Evolutionary conservation across 1,140 invertebrate species (phyloP), one percentile per base, ranked within the genome.

Genomic region (Harpegnathos saltator): DNA sequence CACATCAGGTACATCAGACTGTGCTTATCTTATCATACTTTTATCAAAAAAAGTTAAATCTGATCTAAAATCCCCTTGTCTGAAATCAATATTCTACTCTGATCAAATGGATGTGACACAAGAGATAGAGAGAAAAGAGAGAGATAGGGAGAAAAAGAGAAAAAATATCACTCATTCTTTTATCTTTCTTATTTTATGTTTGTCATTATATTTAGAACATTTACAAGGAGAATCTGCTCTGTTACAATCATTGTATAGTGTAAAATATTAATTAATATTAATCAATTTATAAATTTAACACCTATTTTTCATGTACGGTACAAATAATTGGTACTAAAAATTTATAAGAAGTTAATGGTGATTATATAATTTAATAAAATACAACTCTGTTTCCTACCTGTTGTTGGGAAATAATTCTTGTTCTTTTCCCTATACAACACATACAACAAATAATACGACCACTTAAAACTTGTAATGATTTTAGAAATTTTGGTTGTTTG

Each of bases 331-430:
- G n/a, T n/a, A n/a, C n/a, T n/a, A 66, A 66, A 17, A 50, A 38
- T n/a, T 59, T 17, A 12, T 15, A 0, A 50, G 0, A 33, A 33
- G 29, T 33, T 5, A 33, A 33, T 33, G 29, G 29, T 33, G 29
- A 72, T 3, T 52, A 48, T 52, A 48, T 33, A 29, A 66, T 0
- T 24, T 5, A n/a, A 54, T 50, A 9, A 44, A 68, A 68, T 29
- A 44, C 5, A 33, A 48, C 52, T 24, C 50, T 17, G 33, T 58
- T 66, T 82, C 66, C 29, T 83, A 93, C 92, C 91, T 92, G 90
- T 83, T 65, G 44, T 77, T 91, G 74, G 90, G 89, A 88, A 83
- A 91, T 88, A 93, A 93, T 93, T 93, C 92, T 93, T 90, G 91
- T 91, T 91, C 91, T 90, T 92, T 80, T 91, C 85, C 90, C 11